Evolutionary conservation across 92 coral and sea anemone species (phyloP).

Genomic region (Parazoanthus atlanticus): DNA sequence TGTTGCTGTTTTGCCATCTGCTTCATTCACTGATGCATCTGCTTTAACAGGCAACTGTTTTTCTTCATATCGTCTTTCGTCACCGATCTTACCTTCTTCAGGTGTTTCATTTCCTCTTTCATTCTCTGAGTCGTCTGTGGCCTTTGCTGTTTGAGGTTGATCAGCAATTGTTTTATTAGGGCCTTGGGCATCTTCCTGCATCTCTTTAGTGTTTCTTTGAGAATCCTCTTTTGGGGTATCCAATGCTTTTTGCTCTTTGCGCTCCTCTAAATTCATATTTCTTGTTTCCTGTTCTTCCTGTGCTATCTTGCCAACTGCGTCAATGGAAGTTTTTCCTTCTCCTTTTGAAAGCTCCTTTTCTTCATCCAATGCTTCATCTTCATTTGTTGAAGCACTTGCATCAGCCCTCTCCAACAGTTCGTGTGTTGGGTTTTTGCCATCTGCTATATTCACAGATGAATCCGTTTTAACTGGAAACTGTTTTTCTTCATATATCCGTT

Average conservation of each 20-base stretch:
- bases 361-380: conserved; percentile 15
- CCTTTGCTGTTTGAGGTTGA: background rate
- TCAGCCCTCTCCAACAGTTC: background rate
- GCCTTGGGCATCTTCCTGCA: background rate
- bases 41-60: background rate
- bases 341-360: background rate
- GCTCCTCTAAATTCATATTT: background rate
- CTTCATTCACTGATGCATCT: background rate
- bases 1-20: background rate
- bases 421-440: background rate
- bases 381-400: background rate
- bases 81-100: background rate
- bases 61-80: background rate
- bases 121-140: background rate
- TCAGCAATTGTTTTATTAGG: background rate
- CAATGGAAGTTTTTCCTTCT: background rate
- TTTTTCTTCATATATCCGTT: background rate
- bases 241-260: too few species aligned
- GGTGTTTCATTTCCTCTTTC: background rate
- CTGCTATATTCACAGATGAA: background rate
- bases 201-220: too few species aligned
- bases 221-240: too few species aligned
- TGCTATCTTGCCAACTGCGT: background rate
- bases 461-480: background rate
- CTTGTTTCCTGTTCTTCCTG: background rate